phyloP scores from a whole-genome alignment of 2,888 invertebrate genomes.

The Synanthedon vespiformis region DNA sequence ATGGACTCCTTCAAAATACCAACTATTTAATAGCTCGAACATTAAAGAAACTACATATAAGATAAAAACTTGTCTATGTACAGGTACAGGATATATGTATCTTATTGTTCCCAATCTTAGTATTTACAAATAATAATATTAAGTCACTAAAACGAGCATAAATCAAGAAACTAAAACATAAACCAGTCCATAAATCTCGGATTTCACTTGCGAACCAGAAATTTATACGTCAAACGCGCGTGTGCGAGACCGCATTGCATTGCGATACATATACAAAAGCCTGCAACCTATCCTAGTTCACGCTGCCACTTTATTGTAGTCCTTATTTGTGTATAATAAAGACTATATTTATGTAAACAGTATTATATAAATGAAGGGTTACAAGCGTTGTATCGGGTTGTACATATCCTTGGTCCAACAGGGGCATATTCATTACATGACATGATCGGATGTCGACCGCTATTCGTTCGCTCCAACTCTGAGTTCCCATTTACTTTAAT shows the following conservation, averaged over 20 bases:
- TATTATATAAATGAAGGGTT: background rate
- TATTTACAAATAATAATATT: too few species aligned
- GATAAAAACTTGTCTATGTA: too few species aligned
- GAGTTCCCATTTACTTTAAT: too few species aligned
- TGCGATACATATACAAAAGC: background rate
- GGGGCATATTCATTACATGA: constrained; percentile 40
- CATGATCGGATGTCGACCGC: constrained; percentile 23
- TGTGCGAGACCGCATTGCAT: background rate
- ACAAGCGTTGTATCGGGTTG: background rate
- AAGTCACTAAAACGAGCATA: background rate
- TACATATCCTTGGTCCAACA: constrained; percentile 10
- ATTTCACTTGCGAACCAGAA: constrained; percentile 16
- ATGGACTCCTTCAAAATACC: too few species aligned
- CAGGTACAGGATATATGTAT: too few species aligned
- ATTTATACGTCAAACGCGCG: background rate
- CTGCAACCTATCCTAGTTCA: too few species aligned
- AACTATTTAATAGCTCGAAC: too few species aligned
- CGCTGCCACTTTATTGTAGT: background rate
- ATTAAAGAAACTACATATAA: too few species aligned
- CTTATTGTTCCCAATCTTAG: too few species aligned
- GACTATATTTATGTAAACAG: background rate
- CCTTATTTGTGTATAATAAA: background rate
- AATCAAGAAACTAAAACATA: constrained; percentile 10
- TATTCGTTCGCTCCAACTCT: background rate
- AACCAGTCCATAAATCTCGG: constrained; percentile 15